These are phyloP conservation scores for Polyommatus iphigenia DNA, from an alignment of 2,888 invertebrate species.

Conservation along the genomic window DNA sequence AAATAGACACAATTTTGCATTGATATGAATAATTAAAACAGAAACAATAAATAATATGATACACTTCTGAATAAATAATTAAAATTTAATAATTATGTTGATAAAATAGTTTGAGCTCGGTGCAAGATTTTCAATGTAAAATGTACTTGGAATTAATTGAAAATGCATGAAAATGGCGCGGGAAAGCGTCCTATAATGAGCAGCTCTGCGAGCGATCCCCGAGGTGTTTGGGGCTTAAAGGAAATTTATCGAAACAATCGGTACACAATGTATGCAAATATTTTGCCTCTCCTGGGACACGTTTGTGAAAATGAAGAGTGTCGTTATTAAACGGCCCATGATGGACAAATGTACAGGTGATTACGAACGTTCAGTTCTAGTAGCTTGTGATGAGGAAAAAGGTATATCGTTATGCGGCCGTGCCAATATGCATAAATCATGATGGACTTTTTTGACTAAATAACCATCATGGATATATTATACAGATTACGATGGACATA, in stretches of 20 bases:
- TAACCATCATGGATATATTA: too few relatives aligned
- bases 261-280: background rate
- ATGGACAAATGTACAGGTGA: background rate
- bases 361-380: background rate
- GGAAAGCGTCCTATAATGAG: background rate
- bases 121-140: background rate
- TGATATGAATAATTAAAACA: too few relatives aligned
- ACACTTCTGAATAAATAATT: too few relatives aligned
- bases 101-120: too few relatives aligned
- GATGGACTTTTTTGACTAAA: too few relatives aligned
- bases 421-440: too few relatives aligned
- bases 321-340: too few relatives aligned
- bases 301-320: background rate
- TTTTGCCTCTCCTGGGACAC: background rate
- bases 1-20: too few relatives aligned
- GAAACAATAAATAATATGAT: too few relatives aligned
- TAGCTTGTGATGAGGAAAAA: background rate
- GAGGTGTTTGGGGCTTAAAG: background rate
- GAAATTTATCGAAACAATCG: background rate
- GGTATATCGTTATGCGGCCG: too few relatives aligned
- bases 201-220: background rate
- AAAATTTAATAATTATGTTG: too few relatives aligned
- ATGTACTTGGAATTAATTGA: background rate
- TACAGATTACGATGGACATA: too few relatives aligned
- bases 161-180: conserved; percentile 5